Evolutionary conservation across 2,888 invertebrate genomes (phyloP).

Genomic region (Steinernema scapterisci): DNA sequence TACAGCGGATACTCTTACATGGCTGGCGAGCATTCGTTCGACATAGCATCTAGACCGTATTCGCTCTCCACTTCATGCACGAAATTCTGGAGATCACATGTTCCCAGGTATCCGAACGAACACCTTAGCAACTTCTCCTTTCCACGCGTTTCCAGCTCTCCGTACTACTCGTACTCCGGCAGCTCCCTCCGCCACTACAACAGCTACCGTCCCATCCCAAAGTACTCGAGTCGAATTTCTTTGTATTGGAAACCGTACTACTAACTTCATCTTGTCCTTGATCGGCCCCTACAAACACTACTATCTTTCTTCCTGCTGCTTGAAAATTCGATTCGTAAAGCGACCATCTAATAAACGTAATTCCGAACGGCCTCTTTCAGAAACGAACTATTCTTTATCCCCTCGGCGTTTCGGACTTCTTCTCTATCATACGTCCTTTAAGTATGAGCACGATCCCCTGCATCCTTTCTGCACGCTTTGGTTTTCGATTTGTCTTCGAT

Average conservation of each 20-base stretch:
- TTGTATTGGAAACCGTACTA: constrained; percentile 54
- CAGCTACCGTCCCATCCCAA: constrained; percentile 60
- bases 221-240: constrained; percentile 43
- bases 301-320: not conserved
- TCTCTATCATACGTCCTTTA: not conserved
- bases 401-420: not conserved
- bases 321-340: not conserved
- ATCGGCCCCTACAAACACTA: not conserved
- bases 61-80: constrained; percentile 49
- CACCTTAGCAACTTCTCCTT: no score
- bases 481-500: no score
- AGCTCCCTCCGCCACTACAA: constrained; percentile 63
- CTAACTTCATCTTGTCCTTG: constrained; percentile 11
- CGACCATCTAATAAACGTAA: constrained; percentile 8
- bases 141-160: constrained; percentile 42
- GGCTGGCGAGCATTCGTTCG: constrained; percentile 56
- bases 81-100: constrained; percentile 44
- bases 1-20: constrained; percentile 61
- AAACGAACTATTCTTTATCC: not conserved
- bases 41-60: constrained; percentile 61
- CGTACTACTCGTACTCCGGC: constrained; percentile 61
- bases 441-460: constrained; percentile 9
- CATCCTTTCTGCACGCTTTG: not conserved
- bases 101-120: constrained; percentile 35
- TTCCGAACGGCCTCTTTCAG: not conserved